Base-by-base conservation (phyloP, 2,113 vertebrate species). In the Petrocephalus zakoni region DNA sequence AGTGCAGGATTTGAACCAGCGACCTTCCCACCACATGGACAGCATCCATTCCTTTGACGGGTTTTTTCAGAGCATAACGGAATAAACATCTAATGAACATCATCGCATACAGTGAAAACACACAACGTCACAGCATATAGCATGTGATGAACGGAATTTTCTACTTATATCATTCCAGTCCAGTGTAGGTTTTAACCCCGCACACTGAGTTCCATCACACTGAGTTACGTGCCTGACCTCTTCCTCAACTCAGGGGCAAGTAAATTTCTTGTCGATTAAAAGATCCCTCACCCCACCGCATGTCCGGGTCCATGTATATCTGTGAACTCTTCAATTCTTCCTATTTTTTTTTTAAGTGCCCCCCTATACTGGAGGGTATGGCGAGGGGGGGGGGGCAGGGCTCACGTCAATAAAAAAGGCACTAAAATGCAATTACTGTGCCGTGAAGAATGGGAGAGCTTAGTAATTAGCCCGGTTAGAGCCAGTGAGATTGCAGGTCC, bases 401-500 rank as follows among this genome's bases (percentile, higher is more conserved):
- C 94, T 64, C 93, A 55, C 61, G 61, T 93, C 94, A 95, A 95
- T 95, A 96, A 96, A 96, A 95, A 93, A 94, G 93, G 94, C 94
- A 94, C 93, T 95, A 96, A 96, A 95, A 94, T 94, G 94, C 92
- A 94, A 95, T 95, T 94, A 95, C 93, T 93, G 93, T 94, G 93
- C 93, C 93, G 93, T 94, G 94, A 94, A 95, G 95, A 95, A 94
- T 91, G 93, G 94, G 92, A 93, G 92, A 93, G 94, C 93, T 95
- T 94, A 95, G 94, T 95, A 95, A 95, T 95, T 95, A 95, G 95
- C 94, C 94, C 94, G 93, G 93, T 94, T 95, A 94, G 95, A 95
- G 95, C 93, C 91, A 88, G 94, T 93, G 94, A 95, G 95, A 95
- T 95, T 95, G 94, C 94, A 94, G 94, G 95, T 94, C 93, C 95